Evolutionary conservation across 2,888 invertebrate genomes (phyloP), one percentile per base, ranked within the genome.

Genomic region (Teleogryllus oceanicus): DNA sequence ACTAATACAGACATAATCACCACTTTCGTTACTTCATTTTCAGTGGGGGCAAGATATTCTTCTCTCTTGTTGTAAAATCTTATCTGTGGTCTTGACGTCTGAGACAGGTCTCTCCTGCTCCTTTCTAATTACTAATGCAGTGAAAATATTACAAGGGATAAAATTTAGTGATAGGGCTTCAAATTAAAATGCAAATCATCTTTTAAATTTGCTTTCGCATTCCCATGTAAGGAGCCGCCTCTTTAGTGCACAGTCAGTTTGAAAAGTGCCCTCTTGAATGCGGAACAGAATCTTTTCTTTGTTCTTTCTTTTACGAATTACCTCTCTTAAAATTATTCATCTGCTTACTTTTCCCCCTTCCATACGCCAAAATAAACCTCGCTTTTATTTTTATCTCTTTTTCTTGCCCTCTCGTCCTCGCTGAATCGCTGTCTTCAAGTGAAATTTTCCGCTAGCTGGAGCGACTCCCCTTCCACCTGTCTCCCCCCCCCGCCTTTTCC

Each of bases 361-460:
- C 13, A 20, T 37, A 78, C 78, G 24, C 13, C 8, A 24, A 76
- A 76, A 76, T 76, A 76, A 49, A 13, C 49, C 77, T 77, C 21
- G 24, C 24, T 78, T 75, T 74, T 21, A 74, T 79, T 80, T 81
- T 77, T 79, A 81, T 78, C 37, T 37, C 37, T 62, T 62, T 18
- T 62, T 62, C 62, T 77, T 76, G 77, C 49, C 79, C 49, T 49
- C n/a, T 50, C 18, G 37, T 50, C 37, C 79, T 78, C 74, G 78
- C 13, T 77, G 21, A 77, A 50, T 49, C 74, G 21, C 74, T n/a
- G 77, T 74, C 75, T 37, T 51, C 75, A 37, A 77, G 79, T 81
- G 75, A 80, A 79, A 80, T 81, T 81, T 80, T 81, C 80, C 78
- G 76, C 81, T 79, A 77, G 74, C 78, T 80, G 75, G 76, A 21